Evolutionary conservation across 2,797 vertebrate genomes (phyloP), one percentile per base, ranked within the genome.

Genomic region (Sarcoramphus papa): DNA sequence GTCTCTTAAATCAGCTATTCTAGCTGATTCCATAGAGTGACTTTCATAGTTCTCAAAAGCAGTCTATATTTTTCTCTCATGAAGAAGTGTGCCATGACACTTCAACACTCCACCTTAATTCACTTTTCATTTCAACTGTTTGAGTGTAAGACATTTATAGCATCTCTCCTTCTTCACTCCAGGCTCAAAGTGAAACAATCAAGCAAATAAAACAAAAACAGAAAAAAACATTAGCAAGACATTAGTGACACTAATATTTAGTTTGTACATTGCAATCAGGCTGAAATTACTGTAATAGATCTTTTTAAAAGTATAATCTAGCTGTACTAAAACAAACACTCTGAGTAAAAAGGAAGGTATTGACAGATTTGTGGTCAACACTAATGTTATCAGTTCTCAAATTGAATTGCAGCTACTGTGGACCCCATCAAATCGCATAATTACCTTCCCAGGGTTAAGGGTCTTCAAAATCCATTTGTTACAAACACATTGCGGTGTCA

Each of bases 401-500:
- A 96, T 93, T 48, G 81, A 43, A 60, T 92, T 77, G 47, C 40
- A 90, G 47, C 57, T 94, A 91, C 57, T 92, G 80, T 91, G 53
- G 57, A 85, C n/a, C 40, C 19, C 6, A 45, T 95, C n/a, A 86
- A 54, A 95, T 85, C 23, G 6, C 24, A 9, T 72, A 93, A 70
- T 95, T 94, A 54, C 37, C 31, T 68, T 87, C 64, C 33, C 6
- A 92, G 40, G 64, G 56, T 14, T 47, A 95, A 91, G 59, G 68
- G 54, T 43, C 64, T 93, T 88, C 56, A 93, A 79, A 90, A 93
- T 91, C 40, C 31, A 60, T 85, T 96, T 90, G 41, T 90, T 94
- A 84, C 14, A 92, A 97, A 93, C 31, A 24, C 22, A 19, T 40
- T 81, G 31, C 21, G 3, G 50, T 72, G 56, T 86, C 41, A 93